Base-by-base conservation (phyloP, 2,888 invertebrate genomes). In the Dryocosmus kuriphilus region DNA sequence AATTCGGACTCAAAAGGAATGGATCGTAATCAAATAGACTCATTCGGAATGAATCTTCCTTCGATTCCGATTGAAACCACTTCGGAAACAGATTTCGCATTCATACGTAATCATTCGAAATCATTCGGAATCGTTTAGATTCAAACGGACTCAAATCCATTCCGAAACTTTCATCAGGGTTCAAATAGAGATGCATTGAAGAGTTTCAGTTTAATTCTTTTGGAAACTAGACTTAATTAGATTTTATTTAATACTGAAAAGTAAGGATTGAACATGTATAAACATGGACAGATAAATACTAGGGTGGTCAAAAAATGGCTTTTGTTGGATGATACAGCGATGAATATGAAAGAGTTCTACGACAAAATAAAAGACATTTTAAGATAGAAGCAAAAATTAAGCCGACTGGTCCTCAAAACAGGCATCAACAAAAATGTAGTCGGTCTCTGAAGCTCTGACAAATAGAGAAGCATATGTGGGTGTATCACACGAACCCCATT, bases 401-500 rank as follows among this genome's bases (percentile, higher is more conserved):
- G 51, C 46, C 46, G 65, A 41, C 8, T 51, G 30, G 71, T 11
- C 71, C 46, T 67, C 57, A 57, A 57, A 27, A 30, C 30, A 51
- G 46, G 51, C n/a, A 27, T 27, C 51, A 32, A 55, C 57, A 67
- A 32, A 51, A 67, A 67, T 51, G 38, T 65, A 75, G 41, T 62
- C 32, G 61, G 38, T 41, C 41, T 75, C 22, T 61, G 61, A 75
- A 75, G 75, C 55, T 74, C 35, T 74, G 16, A 38, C 60, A 74
- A 74, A 74, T 60, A 74, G 14, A 60, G 32, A 32, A 16, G 35
- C 30, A 62, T 62, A 30, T 75, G 62, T 75, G 19, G 30, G 30
- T 71, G 46, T 71, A 51, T 71, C 71, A 71, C 71, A 71, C 41
- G 51, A 19, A 51, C 30, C 32, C 51, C 24, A 41, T 67, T 71